A percentile compares a stretch with the other conserved stretches of the same genome.
These are phyloP conservation scores for Chloromyia formosa DNA, from an alignment of 2,888 invertebrate species.

Conservation along the genomic window DNA sequence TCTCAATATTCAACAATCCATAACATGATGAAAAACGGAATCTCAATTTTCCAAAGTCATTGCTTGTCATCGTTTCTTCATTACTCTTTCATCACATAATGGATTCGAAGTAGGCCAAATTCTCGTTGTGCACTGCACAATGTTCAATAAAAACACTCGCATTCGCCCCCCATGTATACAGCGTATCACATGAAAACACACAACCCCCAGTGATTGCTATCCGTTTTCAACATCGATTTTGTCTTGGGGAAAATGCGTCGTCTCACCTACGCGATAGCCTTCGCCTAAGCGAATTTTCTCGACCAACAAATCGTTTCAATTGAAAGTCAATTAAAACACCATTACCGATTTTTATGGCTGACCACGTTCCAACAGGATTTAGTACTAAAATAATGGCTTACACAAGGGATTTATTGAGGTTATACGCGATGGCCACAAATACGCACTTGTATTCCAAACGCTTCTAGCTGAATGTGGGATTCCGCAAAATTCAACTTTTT, in stretches of 20 bases:
- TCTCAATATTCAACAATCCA: too few relatives aligned
- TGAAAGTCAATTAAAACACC: conserved; percentile 13
- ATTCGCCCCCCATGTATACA: too few relatives aligned
- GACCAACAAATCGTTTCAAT: neutral
- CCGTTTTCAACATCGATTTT: too few relatives aligned
- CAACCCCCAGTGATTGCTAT: too few relatives aligned
- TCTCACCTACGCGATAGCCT: neutral
- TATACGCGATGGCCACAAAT: neutral
- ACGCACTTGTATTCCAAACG: conserved; percentile 1
- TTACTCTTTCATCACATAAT: too few relatives aligned
- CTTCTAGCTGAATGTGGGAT: neutral
- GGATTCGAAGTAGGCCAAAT: too few relatives aligned
- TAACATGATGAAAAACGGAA: too few relatives aligned
- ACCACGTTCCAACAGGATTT: conserved; percentile 1
- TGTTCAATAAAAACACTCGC: too few relatives aligned
- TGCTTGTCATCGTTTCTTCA: too few relatives aligned
- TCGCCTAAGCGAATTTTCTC: neutral
- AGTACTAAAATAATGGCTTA: neutral
- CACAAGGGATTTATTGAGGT: neutral
- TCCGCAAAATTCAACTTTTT: neutral
- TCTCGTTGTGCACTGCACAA: too few relatives aligned
- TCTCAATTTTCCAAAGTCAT: too few relatives aligned
- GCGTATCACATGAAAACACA: too few relatives aligned
- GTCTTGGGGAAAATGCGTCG: neutral
- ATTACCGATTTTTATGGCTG: neutral